Evolutionary conservation across 1,140 invertebrate genomes (phyloP).

Genomic region (Trichoplusia ni): DNA sequence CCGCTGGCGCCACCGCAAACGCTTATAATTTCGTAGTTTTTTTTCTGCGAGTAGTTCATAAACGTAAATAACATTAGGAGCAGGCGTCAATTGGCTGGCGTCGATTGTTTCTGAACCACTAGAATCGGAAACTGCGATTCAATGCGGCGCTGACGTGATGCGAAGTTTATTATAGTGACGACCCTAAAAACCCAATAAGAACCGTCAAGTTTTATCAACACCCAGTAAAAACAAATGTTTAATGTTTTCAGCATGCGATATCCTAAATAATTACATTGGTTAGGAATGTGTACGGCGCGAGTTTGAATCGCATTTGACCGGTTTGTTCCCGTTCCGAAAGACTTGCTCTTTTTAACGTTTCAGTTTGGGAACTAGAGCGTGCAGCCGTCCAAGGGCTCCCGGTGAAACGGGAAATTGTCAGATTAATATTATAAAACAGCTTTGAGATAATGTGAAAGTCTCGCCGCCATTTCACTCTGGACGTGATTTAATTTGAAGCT

Average conservation of each 20-base stretch:
- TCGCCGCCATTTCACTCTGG: constrained; percentile 13
- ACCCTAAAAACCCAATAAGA: constrained; percentile 9
- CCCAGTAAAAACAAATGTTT: not conserved
- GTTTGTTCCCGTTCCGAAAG: constrained; percentile 29
- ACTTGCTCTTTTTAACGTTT: constrained; percentile 45
- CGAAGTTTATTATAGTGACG: constrained; percentile 4
- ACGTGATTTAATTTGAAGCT: constrained; percentile 26
- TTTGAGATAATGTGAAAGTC: constrained; percentile 29
- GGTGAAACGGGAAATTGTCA: constrained; percentile 14
- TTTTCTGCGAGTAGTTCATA: too few species aligned
- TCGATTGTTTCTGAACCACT: not conserved
- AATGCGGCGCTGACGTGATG: constrained; percentile 6
- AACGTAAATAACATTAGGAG: too few species aligned
- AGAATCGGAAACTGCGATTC: not conserved
- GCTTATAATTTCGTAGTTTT: too few species aligned
- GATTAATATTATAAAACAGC: constrained; percentile 24
- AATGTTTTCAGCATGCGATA: constrained; percentile 5
- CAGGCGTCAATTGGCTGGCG: not conserved
- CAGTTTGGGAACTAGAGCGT: constrained; percentile 56
- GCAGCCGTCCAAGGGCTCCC: constrained; percentile 26
- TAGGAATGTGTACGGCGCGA: constrained; percentile 9
- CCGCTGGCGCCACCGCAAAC: too few species aligned
- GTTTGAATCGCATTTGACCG: constrained; percentile 33
- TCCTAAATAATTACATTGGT: constrained; percentile 19
- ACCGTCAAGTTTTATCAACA: constrained; percentile 4